Base-by-base conservation (phyloP, 2,888 invertebrate genomes). In the Alentia gelatinosa region DNA sequence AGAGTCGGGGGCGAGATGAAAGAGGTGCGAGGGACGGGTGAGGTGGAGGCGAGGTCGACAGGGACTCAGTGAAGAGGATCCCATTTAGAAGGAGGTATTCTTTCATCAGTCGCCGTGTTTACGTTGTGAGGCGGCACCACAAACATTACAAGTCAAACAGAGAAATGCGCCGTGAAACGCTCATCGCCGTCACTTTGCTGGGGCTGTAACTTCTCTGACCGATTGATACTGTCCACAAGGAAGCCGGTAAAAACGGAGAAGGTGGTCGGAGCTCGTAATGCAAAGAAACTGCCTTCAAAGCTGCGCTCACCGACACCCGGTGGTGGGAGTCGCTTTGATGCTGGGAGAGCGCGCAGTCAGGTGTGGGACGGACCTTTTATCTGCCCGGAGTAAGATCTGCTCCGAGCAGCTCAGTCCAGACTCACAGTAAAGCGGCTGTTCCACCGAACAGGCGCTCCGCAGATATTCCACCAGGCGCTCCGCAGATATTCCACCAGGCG, bases 61-160 rank as follows among this genome's bases (percentile, higher is more conserved):
- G 47, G 47, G 47, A 19, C 56, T 56, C 56, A 68, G n/a, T 26
- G 56, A 56, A 56, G 68, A 68, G 12, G 68, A 30, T 68, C 68
- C 68, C 30, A 68, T 68, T 68, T 68, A 68, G 68, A 68, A 83
- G 37, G 39, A 83, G 83, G 40, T 83, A 83, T 1, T 39, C 83
- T 83, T 83, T 83, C 83, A 83, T 83, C 83, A 35, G 1, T 19
- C 83, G 15, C 15, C n/a, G n/a, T 40, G 83, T 83, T 83, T 83
- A 83, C 15, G 83, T 83, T 40, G 40, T 39, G 23, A 37, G 83
- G 83, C 0, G n/a, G 23, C 15, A 83, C 39, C n/a, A 83, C 83
- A 83, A 83, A 83, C 83, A 83, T 26, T 35, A 23, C 19, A 37
- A 83, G 40, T 68, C 68, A 68, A 68, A 68, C 30, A 68, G n/a